These are phyloP conservation scores for Porites australiensis DNA, from an alignment of 64 coral and sea anemone genomes.

Conservation along the genomic window DNA sequence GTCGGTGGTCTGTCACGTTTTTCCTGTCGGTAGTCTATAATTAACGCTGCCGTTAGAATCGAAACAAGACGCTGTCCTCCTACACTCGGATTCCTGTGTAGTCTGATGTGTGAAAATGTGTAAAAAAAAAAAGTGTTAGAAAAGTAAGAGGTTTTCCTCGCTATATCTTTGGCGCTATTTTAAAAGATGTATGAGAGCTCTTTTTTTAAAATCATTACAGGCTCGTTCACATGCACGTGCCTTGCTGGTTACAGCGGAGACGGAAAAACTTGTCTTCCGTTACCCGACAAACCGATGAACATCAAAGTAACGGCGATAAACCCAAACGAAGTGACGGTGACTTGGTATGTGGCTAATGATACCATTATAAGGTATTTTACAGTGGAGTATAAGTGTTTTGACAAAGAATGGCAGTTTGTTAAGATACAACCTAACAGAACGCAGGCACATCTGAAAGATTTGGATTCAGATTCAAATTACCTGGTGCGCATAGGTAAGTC, in stretches of 20 bases:
- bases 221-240: conserved; percentile 17
- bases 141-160: too few relatives aligned
- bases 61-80: too few relatives aligned
- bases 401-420: neutral
- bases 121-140: too few relatives aligned
- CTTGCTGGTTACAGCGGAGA: neutral
- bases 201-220: neutral
- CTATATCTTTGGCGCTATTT: too few relatives aligned
- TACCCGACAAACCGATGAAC: neutral
- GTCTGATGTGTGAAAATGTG: too few relatives aligned
- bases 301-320: neutral
- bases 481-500: conserved; percentile 35
- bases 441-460: neutral
- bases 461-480: conserved; percentile 9
- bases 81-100: too few relatives aligned
- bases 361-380: neutral
- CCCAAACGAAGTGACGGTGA: neutral
- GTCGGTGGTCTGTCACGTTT: too few relatives aligned
- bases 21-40: too few relatives aligned
- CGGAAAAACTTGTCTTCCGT: neutral
- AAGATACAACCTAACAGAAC: neutral
- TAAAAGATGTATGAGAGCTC: too few relatives aligned
- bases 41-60: too few relatives aligned
- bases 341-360: neutral
- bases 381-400: conserved; percentile 11